These are phyloP conservation scores for Muscicapa comitata DNA, from an alignment of 2,797 vertebrate species.

Conservation along the genomic window DNA sequence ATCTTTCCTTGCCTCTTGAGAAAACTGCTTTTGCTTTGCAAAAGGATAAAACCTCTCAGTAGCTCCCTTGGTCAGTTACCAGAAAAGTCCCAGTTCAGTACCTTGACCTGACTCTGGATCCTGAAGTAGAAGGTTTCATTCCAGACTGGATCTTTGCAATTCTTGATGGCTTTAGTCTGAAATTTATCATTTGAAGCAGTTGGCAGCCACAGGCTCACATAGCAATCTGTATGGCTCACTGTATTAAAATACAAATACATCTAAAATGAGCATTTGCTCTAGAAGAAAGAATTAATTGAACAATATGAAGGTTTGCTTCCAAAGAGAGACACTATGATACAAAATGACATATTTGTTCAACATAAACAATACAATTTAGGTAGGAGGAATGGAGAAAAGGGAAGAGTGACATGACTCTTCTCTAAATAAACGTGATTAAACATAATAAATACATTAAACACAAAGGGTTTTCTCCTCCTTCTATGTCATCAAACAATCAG, in stretches of 20 bases:
- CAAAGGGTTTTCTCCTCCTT: not conserved
- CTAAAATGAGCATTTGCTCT: not conserved
- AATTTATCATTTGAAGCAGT: conserved; percentile 71
- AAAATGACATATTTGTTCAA: not conserved
- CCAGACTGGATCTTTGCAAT: conserved; percentile 80
- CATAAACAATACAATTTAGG: not conserved
- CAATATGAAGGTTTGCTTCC: not conserved
- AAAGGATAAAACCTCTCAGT: not conserved
- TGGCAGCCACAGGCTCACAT: conserved; percentile 78
- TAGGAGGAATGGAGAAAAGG: not conserved
- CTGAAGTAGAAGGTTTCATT: conserved; percentile 83
- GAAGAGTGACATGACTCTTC: not conserved
- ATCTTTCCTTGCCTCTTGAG: not conserved
- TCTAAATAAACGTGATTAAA: not conserved
- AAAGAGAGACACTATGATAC: not conserved
- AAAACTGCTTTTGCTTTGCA: not conserved
- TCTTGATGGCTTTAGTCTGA: conserved; percentile 73
- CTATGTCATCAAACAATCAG: not conserved
- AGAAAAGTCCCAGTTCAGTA: conserved; percentile 29
- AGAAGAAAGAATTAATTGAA: not conserved
- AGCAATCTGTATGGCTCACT: conserved; percentile 81
- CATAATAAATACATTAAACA: not conserved
- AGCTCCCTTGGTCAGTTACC: not conserved
- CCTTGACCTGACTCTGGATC: conserved; percentile 79
- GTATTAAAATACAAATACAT: not conserved